These are phyloP conservation scores for Poeciliopsis turrubarensis DNA, from an alignment of 2,113 vertebrate genomes.

Conservation along the genomic window DNA sequence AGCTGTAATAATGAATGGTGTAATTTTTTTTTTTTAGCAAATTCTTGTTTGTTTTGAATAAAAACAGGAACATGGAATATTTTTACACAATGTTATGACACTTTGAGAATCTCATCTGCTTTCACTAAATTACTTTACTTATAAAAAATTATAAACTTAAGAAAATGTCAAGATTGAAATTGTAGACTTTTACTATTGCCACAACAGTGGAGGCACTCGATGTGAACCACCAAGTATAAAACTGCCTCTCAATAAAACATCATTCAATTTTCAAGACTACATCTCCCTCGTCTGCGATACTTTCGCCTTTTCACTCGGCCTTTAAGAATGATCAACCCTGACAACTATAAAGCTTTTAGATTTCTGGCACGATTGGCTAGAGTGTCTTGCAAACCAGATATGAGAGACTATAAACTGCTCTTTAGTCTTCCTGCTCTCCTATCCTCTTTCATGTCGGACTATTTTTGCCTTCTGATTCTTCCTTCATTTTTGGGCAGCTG, in stretches of 20 bases:
- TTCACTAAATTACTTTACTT: not conserved
- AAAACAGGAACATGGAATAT: not conserved
- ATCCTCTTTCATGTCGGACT: conserved; percentile 70
- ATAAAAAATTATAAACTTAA: not conserved
- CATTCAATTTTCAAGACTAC: not conserved
- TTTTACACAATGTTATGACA: not conserved
- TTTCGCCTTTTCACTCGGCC: not conserved
- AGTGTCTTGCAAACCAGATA: conserved; percentile 3
- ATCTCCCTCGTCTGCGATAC: not conserved
- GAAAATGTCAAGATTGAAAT: not conserved
- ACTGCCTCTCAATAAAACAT: not conserved
- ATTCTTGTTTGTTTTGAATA: not conserved
- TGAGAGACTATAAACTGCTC: conserved; percentile 11
- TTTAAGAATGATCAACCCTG: not conserved
- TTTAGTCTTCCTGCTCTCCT: conserved; percentile 58
- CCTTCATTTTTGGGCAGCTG: conserved; percentile 74
- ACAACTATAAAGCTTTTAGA: not conserved
- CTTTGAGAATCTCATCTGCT: not conserved
- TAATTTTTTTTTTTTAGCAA: not conserved
- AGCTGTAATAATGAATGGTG: not conserved
- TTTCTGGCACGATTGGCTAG: conserved; percentile 4
- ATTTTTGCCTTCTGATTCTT: conserved; percentile 71
- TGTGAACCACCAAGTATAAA: not conserved
- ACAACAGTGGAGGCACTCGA: not conserved
- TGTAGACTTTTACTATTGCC: not conserved